These are phyloP conservation scores for Leptinotarsa texana DNA, from an alignment of 1,140 invertebrate species.

Conservation along the genomic window DNA sequence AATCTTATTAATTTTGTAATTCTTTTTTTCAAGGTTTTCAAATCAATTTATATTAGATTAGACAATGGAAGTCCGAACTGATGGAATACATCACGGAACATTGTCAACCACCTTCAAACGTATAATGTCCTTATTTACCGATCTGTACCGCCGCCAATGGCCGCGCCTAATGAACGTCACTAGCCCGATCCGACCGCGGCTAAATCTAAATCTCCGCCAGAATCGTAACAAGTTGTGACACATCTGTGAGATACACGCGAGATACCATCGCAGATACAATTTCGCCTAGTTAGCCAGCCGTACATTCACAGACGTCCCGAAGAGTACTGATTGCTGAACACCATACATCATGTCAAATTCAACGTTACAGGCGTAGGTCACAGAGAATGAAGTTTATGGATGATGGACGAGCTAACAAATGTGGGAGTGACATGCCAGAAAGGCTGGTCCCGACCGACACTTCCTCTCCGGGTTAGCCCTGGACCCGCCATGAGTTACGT, in stretches of 20 bases:
- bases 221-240: slow-evolving; percentile 22
- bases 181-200: neutral
- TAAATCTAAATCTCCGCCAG: neutral
- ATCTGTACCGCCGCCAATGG: too few species aligned
- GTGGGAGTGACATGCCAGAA: slow-evolving; percentile 7
- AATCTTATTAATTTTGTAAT: too few species aligned
- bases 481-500: neutral
- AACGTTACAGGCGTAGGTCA: slow-evolving; percentile 22
- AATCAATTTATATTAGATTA: too few species aligned
- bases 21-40: too few species aligned
- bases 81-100: too few species aligned
- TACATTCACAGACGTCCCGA: neutral
- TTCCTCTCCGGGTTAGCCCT: neutral
- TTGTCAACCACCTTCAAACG: too few species aligned
- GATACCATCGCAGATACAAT: slow-evolving; percentile 16
- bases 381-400: slow-evolving; percentile 13
- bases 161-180: too few species aligned
- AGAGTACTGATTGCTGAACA: slow-evolving; percentile 16
- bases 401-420: slow-evolving; percentile 16
- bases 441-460: neutral
- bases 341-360: slow-evolving; percentile 23
- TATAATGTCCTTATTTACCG: too few species aligned
- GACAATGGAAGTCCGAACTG: too few species aligned
- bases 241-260: neutral
- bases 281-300: slow-evolving; percentile 15